Base-by-base conservation (phyloP, 2,797 vertebrate genomes). In the Tadarida brasiliensis region DNA sequence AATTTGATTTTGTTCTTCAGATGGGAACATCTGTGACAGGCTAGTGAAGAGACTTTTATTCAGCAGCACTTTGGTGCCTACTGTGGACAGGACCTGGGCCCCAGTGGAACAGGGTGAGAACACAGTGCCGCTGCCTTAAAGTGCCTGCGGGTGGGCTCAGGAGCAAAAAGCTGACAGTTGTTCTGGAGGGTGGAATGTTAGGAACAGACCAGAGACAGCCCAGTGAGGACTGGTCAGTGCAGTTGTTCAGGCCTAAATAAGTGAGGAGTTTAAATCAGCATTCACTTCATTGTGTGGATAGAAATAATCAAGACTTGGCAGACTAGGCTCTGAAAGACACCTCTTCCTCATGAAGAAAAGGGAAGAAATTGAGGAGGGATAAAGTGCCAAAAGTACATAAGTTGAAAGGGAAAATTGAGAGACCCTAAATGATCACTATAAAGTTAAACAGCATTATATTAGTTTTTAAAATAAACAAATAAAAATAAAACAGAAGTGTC, bases 1-100 rank as follows among this genome's bases (percentile, higher is more conserved):
- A 57, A 51, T 90, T 22, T 65, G 49, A 59, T 85, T 91, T 47
- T 89, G 20, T 92, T 92, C 54, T 86, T 93, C 35, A 61, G 11
- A 35, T 74, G 19, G 20, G 7, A 49, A 10, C 56, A 28, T 86
- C 54, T 71, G 10, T 93, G n/a, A 44, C 22, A 47, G 47, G 3
- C 1, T 30, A 17, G 10, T 61, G 2, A 15, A 33, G 14, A 35
- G n/a, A n/a, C 57, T 54, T 94, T 59, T 20, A 54, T 77, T 90
- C 26, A 87, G 39, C 30, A 67, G 33, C 35, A 74, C 15, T 83
- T 90, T 5, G 20, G 7, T 87, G 49, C 49, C 65, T 86, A 11
- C 17, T 49, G 3, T 47, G 9, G 65, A 5, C 33, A 59, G 19
- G 14, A 56, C 49, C 26, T 11, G 4, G 19, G 47, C 49, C 35